Base-by-base conservation (phyloP, 2,888 invertebrate genomes). In the Minunthozetes semirufus region DNA sequence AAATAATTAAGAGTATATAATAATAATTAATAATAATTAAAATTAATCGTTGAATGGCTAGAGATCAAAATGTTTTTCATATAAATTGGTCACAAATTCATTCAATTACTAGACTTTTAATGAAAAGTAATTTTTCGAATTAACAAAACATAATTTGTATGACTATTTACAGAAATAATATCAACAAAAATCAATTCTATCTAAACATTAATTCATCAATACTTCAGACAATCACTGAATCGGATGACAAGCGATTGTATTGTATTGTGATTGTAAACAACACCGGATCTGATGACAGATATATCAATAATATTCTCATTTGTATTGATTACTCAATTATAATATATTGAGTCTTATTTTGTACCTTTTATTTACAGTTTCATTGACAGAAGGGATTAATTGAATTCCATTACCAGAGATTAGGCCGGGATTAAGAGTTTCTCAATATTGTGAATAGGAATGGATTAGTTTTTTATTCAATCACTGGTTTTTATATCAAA, bases 81-180 rank as follows among this genome's bases (percentile, higher is more conserved):
- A 50, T 42, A 59, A 25, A 59, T 59, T 25, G 59, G 59, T 59
- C 59, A 59, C 27, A 59, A 22, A 59, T 59, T 50, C 50, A 50
- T 19, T 50, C 50, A 48, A 56, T 22, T 56, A 56, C 56, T 56
- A 19, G 27, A 59, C 59, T 59, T 17, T 11, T 50, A 19, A 17
- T 22, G 59, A 59, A 59, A 25, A 27, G 29, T 25, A 6, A 29
- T 27, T 25, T 27, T 19, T 59, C 4, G 33, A 15, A n/a, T 63
- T 5, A 33, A 33, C 9, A 63, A 63, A n/a, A 33, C 29, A 63
- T n/a, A 63, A 33, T 22, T 33, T 63, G 9, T 29, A 33, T 63
- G 63, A 63, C 63, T 63, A 63, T 63, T 33, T 63, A 63, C 63
- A 63, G 3, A 5, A 38, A 59, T 59, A 25, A 59, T 27, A 25